phyloP scores from a whole-genome alignment of 2,888 invertebrate genomes.

The Noctua comes region DNA sequence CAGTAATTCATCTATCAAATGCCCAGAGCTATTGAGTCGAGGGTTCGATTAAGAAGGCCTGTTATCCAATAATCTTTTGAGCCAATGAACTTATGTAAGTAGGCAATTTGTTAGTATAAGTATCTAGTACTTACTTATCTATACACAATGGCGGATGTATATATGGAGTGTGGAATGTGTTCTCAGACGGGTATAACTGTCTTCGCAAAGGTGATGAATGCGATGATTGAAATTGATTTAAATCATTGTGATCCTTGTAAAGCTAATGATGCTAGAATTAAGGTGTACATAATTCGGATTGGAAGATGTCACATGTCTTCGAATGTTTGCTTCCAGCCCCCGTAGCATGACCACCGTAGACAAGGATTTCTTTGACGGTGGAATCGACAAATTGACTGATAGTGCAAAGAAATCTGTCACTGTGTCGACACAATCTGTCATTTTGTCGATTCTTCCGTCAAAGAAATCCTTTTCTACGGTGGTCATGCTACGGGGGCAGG shows the following conservation, averaged over 20 bases:
- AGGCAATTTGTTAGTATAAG: conserved; percentile 19
- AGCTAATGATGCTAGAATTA: neutral
- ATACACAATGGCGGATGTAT: conserved; percentile 4
- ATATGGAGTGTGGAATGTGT: neutral
- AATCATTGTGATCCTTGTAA: neutral
- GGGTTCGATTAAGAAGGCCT: conserved; percentile 18
- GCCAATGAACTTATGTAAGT: conserved; percentile 42
- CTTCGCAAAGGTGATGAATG: neutral
- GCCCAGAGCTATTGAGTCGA: conserved; percentile 47
- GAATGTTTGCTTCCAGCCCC: neutral
- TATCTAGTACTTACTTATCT: neutral
- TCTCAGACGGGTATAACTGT: neutral
- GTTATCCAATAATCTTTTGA: conserved; percentile 38
- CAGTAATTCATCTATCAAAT: conserved; percentile 33
- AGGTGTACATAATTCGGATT: no score
- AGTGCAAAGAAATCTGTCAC: no score
- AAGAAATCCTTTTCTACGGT: no score
- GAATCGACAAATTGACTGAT: no score
- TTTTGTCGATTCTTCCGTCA: no score
- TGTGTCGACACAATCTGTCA: no score
- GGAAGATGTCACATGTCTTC: neutral
- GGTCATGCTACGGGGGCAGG: no score
- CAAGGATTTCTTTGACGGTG: no score
- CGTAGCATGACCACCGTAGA: no score
- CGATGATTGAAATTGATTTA: neutral